These are phyloP conservation scores for Anolis sagrei DNA, from an alignment of 2,113 vertebrate species.

Conservation along the genomic window DNA sequence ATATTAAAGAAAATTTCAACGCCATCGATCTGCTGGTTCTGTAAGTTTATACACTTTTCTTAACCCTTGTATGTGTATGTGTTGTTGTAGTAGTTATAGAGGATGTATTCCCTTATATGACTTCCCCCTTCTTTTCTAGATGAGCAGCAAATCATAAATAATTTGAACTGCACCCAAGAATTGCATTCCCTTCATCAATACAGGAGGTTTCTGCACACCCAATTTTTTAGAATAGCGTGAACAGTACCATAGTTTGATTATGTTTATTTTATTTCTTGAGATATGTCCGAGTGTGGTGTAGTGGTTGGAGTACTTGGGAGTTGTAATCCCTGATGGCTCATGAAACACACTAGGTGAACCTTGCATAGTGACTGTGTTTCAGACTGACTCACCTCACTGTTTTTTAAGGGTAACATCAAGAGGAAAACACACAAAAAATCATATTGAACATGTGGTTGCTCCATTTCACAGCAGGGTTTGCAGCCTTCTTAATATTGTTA, in stretches of 20 bases:
- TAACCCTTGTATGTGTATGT: not conserved
- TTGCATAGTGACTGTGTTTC: not conserved
- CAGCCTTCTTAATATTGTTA: not conserved
- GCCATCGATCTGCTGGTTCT: constrained; percentile 43
- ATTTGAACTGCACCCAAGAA: not conserved
- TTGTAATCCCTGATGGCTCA: not conserved
- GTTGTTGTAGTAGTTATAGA: no score
- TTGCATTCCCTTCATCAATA: not conserved
- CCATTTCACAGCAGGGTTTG: not conserved
- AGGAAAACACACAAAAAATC: not conserved
- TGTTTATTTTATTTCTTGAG: not conserved
- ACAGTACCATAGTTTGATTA: not conserved
- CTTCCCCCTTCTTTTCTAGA: no score
- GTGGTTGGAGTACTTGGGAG: not conserved
- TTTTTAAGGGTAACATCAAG: not conserved
- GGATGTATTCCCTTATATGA: not conserved
- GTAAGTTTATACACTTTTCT: constrained; percentile 27
- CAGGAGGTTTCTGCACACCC: not conserved
- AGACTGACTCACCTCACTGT: not conserved
- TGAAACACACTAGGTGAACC: not conserved
- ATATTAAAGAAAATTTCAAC: constrained; percentile 40
- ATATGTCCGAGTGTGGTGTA: not conserved
- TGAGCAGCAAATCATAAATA: not conserved
- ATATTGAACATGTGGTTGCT: not conserved
- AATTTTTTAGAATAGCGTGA: not conserved